Percentiles rank a stretch among this genome's conserved stretches.
These are phyloP conservation scores for Notolabrus celidotus DNA, from an alignment of 2,797 vertebrate species.

Conservation along the genomic window DNA sequence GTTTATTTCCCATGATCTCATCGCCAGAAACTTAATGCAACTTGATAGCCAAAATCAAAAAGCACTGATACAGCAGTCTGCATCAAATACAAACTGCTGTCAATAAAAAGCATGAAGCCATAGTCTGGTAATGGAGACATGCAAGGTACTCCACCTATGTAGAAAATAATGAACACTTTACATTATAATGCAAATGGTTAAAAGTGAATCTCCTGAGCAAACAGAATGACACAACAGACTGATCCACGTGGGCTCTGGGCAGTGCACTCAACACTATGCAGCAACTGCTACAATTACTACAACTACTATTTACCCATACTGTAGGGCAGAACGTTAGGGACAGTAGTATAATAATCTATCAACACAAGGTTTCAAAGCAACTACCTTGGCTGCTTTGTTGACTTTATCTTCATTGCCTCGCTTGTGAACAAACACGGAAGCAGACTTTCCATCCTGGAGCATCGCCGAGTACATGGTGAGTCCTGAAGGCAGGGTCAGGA, in stretches of 20 bases:
- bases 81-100: background rate
- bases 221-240: too few relatives aligned
- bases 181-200: too few relatives aligned
- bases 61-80: background rate
- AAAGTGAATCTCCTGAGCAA: too few relatives aligned
- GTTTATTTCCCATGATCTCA: background rate
- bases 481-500: conserved; percentile 88
- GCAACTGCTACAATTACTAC: background rate
- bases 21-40: too few relatives aligned
- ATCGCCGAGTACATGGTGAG: conserved; percentile 89
- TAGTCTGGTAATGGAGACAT: background rate
- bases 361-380: background rate
- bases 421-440: conserved; percentile 95
- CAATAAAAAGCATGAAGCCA: background rate
- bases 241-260: too few relatives aligned
- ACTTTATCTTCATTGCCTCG: conserved; percentile 94
- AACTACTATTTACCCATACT: too few relatives aligned
- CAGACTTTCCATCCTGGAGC: conserved; percentile 89
- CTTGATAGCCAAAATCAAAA: too few relatives aligned
- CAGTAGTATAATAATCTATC: too few relatives aligned
- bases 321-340: too few relatives aligned
- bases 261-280: too few relatives aligned
- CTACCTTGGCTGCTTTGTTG: conserved; percentile 96
- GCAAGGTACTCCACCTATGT: background rate
- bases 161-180: background rate